Evolutionary conservation across 2,113 vertebrate species (phyloP).

Genomic region (Abramis brama): DNA sequence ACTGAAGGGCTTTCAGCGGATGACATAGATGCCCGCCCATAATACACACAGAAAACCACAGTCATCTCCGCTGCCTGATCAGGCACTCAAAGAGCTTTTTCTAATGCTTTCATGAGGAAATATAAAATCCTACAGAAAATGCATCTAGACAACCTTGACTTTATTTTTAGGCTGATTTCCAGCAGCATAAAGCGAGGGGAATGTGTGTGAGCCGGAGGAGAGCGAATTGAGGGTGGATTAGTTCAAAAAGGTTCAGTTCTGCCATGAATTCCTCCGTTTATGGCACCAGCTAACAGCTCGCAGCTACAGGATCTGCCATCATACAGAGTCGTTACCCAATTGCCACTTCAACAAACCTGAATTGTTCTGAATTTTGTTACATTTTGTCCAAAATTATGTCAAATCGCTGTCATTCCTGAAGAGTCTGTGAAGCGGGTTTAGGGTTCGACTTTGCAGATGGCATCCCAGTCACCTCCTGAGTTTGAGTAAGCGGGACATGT

Average conservation of each 20-base stretch:
- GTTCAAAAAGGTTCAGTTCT: neutral
- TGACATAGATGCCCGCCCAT: neutral
- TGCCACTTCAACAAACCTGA: neutral
- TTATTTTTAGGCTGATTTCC: conserved; percentile 10
- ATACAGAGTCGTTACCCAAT: neutral
- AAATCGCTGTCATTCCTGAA: neutral
- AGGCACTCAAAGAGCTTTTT: neutral
- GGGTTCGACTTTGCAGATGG: conserved; percentile 6
- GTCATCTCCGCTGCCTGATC: neutral
- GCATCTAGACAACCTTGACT: neutral
- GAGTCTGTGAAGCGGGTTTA: neutral
- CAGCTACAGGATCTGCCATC: neutral
- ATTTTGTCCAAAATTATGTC: neutral
- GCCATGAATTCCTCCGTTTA: neutral
- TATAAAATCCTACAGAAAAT: conserved; percentile 1
- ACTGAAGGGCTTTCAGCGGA: conserved; percentile 36
- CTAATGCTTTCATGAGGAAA: conserved; percentile 3
- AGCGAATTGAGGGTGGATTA: neutral
- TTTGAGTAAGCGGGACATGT: neutral
- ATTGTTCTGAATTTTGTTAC: neutral
- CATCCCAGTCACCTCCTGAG: neutral
- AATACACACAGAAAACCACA: neutral
- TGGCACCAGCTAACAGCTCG: neutral
- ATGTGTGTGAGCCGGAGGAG: conserved; percentile 5
- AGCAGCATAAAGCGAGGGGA: conserved; percentile 8